Base-by-base conservation (phyloP, 2,888 invertebrate species). In the Lacanobia oleracea region DNA sequence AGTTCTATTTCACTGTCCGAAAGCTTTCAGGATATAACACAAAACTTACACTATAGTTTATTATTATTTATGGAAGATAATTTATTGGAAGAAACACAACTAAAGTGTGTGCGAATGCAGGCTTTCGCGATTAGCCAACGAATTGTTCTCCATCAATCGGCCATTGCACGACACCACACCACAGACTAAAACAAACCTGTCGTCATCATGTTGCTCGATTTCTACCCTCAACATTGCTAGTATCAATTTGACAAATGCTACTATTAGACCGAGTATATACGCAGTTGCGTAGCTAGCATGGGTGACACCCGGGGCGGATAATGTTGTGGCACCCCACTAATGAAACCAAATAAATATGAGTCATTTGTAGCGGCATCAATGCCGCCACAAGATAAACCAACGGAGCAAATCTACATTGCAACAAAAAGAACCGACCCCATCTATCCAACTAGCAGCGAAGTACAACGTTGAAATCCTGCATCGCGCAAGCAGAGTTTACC, bases 1-100 rank as follows among this genome's bases (percentile, higher is more conserved):
- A 88, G 86, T 88, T 74, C 72, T 82, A 82, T 83, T 83, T 62
- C 88, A 91, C 92, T 86, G 87, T 88, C 86, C 84, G 78, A 53
- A 81, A 86, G 85, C 77, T 74, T 82, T 81, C 77, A 81, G 73
- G 67, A 79, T 72, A 64, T 57, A 83, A 83, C 89, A 91, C 90
- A 76, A 77, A 88, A 90, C 82, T 84, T 77, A 69, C 88, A 91
- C 88, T 84, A 78, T 63, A 50, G 72, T 74, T 75, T 71, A 81
- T 74, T 84, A 77, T 80, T 80, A 79, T 78, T 61, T 65, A 76
- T 66, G 82, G 86, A 82, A 83, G 80, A 77, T 80, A 79, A 82
- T 81, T 83, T 82, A 87, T 84, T 83, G 85, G 84, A 78, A 81
- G 82, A 77, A 86, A 87, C 77, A 81, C 72, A 78, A 77, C 64